phyloP scores from a whole-genome alignment of 2,113 vertebrate species.

The Meleagris gallopavo region DNA sequence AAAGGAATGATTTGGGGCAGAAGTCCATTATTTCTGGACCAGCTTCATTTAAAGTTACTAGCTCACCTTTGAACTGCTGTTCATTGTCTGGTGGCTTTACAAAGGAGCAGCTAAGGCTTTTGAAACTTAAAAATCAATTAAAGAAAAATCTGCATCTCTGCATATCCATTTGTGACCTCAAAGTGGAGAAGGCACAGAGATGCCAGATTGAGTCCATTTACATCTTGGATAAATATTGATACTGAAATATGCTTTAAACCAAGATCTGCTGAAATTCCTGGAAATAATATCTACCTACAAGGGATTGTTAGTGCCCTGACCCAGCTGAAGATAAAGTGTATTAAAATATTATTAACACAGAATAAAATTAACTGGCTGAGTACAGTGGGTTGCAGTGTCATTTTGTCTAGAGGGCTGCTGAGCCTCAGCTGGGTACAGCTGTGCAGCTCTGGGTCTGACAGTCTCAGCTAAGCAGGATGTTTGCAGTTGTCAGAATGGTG shows the following conservation, averaged over 20 bases:
- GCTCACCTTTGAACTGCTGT: conserved; percentile 25
- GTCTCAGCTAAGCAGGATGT: neutral
- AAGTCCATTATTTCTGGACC: neutral
- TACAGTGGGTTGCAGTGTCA: neutral
- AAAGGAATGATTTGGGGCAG: neutral
- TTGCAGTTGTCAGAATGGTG: conserved; percentile 6
- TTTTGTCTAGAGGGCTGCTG: neutral
- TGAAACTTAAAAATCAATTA: conserved; percentile 52
- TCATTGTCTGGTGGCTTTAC: neutral
- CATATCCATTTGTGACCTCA: conserved; percentile 7
- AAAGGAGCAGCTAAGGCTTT: neutral
- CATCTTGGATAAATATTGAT: conserved; percentile 35
- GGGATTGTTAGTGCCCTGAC: neutral
- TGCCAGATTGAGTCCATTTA: conserved; percentile 18
- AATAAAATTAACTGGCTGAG: neutral
- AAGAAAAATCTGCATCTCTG: neutral
- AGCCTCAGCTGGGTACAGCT: neutral
- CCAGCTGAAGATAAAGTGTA: neutral
- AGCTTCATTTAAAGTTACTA: conserved; percentile 9
- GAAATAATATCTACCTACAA: neutral
- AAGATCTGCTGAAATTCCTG: conserved; percentile 12
- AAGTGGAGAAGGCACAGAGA: neutral
- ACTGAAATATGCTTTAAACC: neutral
- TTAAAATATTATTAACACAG: neutral
- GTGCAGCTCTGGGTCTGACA: neutral